phyloP scores from a whole-genome alignment of 2,113 vertebrate species.

The Aspidoscelis tigris region DNA sequence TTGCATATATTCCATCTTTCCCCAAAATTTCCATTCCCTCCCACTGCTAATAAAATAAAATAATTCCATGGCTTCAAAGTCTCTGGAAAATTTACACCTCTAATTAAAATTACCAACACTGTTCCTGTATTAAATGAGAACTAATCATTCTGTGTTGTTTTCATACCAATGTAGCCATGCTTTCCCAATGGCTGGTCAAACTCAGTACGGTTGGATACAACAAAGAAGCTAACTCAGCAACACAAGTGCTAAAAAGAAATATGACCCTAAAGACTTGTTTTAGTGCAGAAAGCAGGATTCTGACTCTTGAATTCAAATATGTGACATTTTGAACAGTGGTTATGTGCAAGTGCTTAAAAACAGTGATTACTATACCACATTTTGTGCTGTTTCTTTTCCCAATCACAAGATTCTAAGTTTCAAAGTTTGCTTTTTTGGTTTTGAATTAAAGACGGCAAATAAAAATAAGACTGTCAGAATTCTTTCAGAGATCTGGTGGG shows the following conservation, averaged over 20 bases:
- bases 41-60: too few species aligned
- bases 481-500: not conserved
- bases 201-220: not conserved
- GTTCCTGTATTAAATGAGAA: not conserved
- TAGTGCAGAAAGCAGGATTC: not conserved
- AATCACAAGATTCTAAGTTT: not conserved
- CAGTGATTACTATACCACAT: not conserved
- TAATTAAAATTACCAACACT: not conserved
- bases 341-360: not conserved
- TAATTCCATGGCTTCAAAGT: too few species aligned
- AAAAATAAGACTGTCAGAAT: not conserved
- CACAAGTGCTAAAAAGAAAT: not conserved
- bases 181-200: not conserved
- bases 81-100: too few species aligned
- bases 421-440: not conserved
- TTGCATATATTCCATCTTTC: too few species aligned
- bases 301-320: not conserved
- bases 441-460: not conserved
- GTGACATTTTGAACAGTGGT: not conserved
- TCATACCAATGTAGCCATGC: too few species aligned
- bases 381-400: not conserved
- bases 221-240: not conserved
- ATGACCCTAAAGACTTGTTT: not conserved
- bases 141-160: not conserved
- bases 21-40: too few species aligned